These are phyloP conservation scores for Deilephila elpenor DNA, from an alignment of 2,888 invertebrate genomes.

Conservation along the genomic window DNA sequence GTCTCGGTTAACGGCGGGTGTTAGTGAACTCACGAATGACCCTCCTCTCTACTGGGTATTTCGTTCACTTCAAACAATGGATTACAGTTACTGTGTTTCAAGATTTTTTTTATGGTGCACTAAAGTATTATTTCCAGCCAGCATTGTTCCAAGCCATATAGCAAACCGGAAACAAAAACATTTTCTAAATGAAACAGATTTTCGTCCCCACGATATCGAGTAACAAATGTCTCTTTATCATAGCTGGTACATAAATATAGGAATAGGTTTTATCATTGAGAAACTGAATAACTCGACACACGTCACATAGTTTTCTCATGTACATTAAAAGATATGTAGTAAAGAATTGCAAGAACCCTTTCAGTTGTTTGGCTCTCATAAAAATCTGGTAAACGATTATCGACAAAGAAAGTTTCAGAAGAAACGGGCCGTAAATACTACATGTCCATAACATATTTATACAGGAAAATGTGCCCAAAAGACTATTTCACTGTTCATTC, in stretches of 20 bases:
- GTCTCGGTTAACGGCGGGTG: conserved; percentile 34
- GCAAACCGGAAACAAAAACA: not conserved
- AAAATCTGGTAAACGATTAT: conserved; percentile 23
- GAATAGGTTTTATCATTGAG: not conserved
- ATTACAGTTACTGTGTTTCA: conserved; percentile 20
- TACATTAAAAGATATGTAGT: not conserved
- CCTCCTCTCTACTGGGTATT: conserved; percentile 2
- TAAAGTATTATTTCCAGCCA: conserved; percentile 17
- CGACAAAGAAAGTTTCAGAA: conserved; percentile 17
- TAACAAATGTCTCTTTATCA: not conserved
- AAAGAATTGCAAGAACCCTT: not conserved
- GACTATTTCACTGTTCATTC: conserved; percentile 39
- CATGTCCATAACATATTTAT: conserved; percentile 18
- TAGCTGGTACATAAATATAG: not conserved
- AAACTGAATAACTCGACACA: not conserved
- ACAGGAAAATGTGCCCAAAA: conserved; percentile 24
- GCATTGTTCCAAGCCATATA: not conserved
- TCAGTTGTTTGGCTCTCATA: conserved; percentile 6
- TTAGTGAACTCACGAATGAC: conserved; percentile 30
- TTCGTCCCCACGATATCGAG: not conserved
- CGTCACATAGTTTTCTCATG: not conserved
- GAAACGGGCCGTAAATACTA: not conserved
- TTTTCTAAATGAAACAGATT: conserved; percentile 2
- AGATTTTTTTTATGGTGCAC: conserved; percentile 13
- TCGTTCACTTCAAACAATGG: conserved; percentile 20